phyloP scores from a whole-genome alignment of 2,113 vertebrate species.

The Panurus biarmicus region DNA sequence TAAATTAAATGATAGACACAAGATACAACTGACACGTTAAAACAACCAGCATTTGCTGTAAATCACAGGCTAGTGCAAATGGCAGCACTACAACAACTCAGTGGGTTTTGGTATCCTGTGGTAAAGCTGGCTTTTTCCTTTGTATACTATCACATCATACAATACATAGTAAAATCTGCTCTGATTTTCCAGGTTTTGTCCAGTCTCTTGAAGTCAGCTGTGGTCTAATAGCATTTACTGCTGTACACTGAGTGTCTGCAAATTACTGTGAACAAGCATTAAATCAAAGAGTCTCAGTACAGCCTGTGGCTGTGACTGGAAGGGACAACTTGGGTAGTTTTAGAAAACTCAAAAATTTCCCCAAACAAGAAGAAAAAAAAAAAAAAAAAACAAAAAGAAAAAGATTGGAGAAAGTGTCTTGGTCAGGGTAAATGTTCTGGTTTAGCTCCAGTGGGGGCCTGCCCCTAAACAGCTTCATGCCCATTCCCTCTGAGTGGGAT shows the following conservation, averaged over 20 bases:
- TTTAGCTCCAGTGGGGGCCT: neutral
- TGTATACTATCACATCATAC: neutral
- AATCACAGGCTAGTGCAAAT: neutral
- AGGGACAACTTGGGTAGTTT: neutral
- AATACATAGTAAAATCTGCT: neutral
- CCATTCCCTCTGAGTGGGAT: neutral
- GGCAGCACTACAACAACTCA: neutral
- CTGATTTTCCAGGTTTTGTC: neutral
- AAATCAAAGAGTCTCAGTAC: neutral
- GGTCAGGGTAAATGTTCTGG: neutral
- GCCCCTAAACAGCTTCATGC: neutral
- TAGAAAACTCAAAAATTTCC: neutral
- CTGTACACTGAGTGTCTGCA: neutral
- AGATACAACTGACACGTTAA: neutral
- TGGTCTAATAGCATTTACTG: neutral
- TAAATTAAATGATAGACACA: neutral
- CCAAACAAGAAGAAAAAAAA: neutral
- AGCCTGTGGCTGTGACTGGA: neutral
- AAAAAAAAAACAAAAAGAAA: too few relatives aligned
- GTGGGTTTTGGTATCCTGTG: neutral
- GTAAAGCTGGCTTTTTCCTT: neutral
- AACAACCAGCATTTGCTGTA: neutral
- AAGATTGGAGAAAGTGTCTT: neutral
- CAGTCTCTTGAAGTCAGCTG: neutral
- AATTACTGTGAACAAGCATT: neutral